phyloP scores from a whole-genome alignment of 2,888 invertebrate genomes.

The Erebia aethiops region DNA sequence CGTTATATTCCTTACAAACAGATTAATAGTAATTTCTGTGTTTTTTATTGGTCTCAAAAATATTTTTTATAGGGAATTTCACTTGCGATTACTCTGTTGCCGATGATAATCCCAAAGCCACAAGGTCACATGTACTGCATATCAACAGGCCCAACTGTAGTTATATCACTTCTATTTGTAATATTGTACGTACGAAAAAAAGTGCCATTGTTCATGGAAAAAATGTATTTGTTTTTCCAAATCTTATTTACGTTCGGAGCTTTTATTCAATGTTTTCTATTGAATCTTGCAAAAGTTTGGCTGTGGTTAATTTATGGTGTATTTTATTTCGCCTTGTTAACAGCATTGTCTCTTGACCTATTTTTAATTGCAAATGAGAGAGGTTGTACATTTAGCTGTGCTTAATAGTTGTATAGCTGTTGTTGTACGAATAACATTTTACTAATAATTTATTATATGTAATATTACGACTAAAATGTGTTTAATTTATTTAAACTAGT shows the following conservation, averaged over 20 bases:
- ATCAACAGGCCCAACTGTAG: constrained; percentile 71
- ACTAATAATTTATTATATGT: constrained; percentile 20
- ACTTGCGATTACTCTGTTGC: constrained; percentile 62
- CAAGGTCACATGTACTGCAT: constrained; percentile 78
- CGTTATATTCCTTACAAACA: neutral
- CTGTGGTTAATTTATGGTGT: constrained; percentile 73
- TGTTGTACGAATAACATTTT: constrained; percentile 16
- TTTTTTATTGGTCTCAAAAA: constrained; percentile 28
- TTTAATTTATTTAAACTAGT: neutral
- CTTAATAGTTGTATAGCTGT: constrained; percentile 47
- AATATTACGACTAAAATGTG: constrained; percentile 6
- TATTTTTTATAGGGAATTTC: constrained; percentile 62
- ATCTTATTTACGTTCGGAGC: constrained; percentile 77
- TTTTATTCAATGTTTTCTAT: constrained; percentile 73
- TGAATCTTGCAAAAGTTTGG: constrained; percentile 70
- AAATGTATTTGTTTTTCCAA: constrained; percentile 79
- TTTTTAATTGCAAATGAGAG: constrained; percentile 76
- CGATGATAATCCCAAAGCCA: constrained; percentile 60
- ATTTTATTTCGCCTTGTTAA: constrained; percentile 69
- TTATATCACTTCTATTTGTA: constrained; percentile 71
- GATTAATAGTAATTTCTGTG: constrained; percentile 34
- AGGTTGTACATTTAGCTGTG: constrained; percentile 78
- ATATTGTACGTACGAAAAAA: constrained; percentile 69
- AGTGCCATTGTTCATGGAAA: constrained; percentile 77
- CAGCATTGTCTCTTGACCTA: constrained; percentile 67